A percentile compares a stretch with the other conserved stretches of the same genome.
Evolutionary conservation across 2,888 invertebrate genomes (phyloP).

Genomic region (Meiosimyza decipiens): DNA sequence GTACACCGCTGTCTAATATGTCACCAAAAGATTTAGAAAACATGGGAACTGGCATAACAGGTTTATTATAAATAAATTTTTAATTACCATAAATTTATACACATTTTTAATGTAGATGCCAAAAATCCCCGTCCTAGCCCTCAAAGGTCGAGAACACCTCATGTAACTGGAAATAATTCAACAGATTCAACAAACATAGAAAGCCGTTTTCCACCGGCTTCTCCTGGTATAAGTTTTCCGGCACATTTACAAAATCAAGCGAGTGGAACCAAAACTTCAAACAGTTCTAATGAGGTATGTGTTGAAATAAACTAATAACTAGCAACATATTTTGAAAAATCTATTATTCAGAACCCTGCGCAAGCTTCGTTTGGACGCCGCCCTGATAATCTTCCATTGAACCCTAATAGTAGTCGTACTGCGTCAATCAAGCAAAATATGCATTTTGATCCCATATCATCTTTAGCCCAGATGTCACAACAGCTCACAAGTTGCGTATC

Average conservation of each 20-base stretch:
- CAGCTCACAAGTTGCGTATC: constrained; percentile 83
- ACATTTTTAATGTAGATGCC: constrained; percentile 40
- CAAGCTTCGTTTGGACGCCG: constrained; percentile 65
- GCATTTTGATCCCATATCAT: constrained; percentile 90
- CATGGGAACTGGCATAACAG: constrained; percentile 28
- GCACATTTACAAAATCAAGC: constrained; percentile 49
- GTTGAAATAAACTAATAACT: no score
- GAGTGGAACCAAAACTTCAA: constrained; percentile 41
- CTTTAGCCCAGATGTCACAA: constrained; percentile 94
- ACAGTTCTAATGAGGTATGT: constrained; percentile 43
- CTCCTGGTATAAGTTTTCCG: constrained; percentile 62
- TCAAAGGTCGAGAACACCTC: constrained; percentile 59
- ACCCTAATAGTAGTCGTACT: constrained; percentile 72
- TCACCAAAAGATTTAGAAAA: constrained; percentile 69
- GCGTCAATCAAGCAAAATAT: constrained; percentile 75
- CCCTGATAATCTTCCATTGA: constrained; percentile 74
- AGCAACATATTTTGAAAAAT: no score
- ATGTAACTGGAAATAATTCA: constrained; percentile 51
- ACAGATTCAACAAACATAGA: constrained; percentile 54
- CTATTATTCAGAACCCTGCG: constrained; percentile 50
- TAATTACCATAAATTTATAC: background rate
- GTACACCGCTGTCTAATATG: constrained; percentile 75
- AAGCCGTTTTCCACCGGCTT: constrained; percentile 57
- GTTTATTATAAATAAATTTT: background rate
- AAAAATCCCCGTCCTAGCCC: constrained; percentile 66